Evolutionary conservation across 2,888 invertebrate genomes (phyloP), one percentile per base, ranked within the genome.

Genomic region (Melikaiella ostensackeni): DNA sequence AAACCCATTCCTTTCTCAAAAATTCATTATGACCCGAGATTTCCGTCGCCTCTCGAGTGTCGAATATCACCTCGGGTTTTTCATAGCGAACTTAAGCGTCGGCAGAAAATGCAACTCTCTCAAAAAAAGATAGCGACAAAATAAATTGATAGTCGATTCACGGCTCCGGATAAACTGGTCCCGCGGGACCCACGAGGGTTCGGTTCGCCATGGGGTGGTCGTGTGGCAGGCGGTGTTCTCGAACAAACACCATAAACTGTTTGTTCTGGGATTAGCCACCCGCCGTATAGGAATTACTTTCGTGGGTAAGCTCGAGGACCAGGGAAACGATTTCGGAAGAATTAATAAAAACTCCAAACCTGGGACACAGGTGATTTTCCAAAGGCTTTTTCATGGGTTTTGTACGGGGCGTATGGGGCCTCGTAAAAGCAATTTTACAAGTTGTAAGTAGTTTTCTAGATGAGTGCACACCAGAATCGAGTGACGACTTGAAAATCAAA

Each of bases 111-210:
- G 50, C 70, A 70, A 70, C 70, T 70, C 70, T 70, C 30, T 50
- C 19, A 85, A 88, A 88, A 86, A 83, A 84, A 82, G 84, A 86
- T 85, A 84, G 84, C 85, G 85, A 86, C 84, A 82, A 86, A 89
- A 88, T 88, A 90, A 90, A 89, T 90, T 89, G 89, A 89, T 90
- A 87, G 88, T 85, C 89, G 88, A 89, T 89, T 88, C 86, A 88
- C 88, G 88, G 84, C 85, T 84, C 77, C 78, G 85, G 84, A 83
- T 84, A 89, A 90, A 90, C 90, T 87, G 88, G 86, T 90, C 90
- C 88, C 90, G 76, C 78, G 89, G 85, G 87, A 88, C 83, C 21
- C 30, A 78, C 79, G 82, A 82, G 82, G 81, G 82, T 75, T 82
- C 61, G 19, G 59, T 74, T 82, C 80, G 42, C 78, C 75, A 84